phyloP scores from a whole-genome alignment of 2,888 invertebrate species.

The Drosophila pullipes region DNA sequence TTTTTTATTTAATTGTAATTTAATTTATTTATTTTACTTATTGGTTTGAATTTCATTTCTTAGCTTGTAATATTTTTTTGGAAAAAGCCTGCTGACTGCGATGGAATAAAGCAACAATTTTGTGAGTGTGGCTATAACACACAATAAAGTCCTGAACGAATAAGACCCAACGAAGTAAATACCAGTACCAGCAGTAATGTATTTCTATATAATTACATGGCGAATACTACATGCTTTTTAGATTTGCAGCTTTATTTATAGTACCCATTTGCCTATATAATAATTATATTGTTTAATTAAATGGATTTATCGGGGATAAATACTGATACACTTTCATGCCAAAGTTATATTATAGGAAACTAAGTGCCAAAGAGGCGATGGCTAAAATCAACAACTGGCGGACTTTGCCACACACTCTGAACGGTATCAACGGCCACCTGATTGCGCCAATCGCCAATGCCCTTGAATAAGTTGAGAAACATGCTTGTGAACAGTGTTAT shows the following conservation, averaged over 20 bases:
- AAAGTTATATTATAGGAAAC: neutral
- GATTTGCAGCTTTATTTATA: constrained; percentile 13
- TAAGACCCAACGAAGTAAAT: neutral
- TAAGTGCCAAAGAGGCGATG: constrained; percentile 63
- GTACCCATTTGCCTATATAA: neutral
- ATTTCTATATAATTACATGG: neutral
- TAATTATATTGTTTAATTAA: neutral
- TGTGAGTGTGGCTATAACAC: neutral
- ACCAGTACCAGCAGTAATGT: neutral
- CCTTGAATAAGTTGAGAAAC: constrained; percentile 66
- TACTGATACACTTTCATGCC: constrained; percentile 1
- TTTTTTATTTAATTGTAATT: neutral
- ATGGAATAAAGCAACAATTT: neutral
- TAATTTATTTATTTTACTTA: too few species aligned
- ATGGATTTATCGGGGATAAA: neutral
- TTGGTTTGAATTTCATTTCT: neutral
- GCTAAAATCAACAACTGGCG: constrained; percentile 61
- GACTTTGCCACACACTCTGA: constrained; percentile 72
- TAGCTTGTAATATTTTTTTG: neutral
- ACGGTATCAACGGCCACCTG: constrained; percentile 64
- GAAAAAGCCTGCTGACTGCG: neutral
- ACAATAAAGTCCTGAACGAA: neutral
- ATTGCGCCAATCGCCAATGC: constrained; percentile 66
- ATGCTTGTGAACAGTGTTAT: constrained; percentile 62
- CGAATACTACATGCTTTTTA: neutral